Evolutionary conservation across 2,797 vertebrate species (phyloP), one percentile per base, ranked within the genome.

Genomic region (Columba guinea): DNA sequence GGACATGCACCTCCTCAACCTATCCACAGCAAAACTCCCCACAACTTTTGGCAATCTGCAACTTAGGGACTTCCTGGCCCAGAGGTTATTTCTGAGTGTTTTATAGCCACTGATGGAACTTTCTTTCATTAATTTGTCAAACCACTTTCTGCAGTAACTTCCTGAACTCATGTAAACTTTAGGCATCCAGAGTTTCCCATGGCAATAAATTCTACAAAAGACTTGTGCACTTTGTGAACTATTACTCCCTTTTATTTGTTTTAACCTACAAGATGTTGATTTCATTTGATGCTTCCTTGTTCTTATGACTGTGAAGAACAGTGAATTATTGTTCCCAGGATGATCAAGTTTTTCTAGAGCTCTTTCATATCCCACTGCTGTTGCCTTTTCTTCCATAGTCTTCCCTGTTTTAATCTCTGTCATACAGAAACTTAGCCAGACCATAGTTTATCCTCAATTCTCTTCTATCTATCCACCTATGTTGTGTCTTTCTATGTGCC

Each of bases 101-200:
- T 94, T 86, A 46, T 37, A 79, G 51, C 22, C 51, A 39, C 86
- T 90, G 44, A n/a, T 67, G 48, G 65, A 62, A 85, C 62, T 92
- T 91, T 84, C 48, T 69, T 91, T 80, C 64, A 44, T 78, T 91
- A 81, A 86, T 86, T 91, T 91, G 59, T 62, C 51, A 79, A 88
- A 51, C 13, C 23, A 34, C 59, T 91, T 94, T 92, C 52, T 87
- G 80, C 94, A 89, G 51, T 0, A 0, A 76, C 48, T 95, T 94
- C 74, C 67, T 88, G 52, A 91, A 73, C 22, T 76, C 20, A 30
- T 75, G 44, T 86, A 76, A 91, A 91, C 7, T 84, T 96, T 65
- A 79, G n/a, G 37, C 55, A 84, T 55, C 39, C 44, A 35, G 39
- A 48, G 22, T 67, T 90, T 84, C n/a, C 35, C 20, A 3, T 30